Conservation (phyloP, 2,797 vertebrate species). For the Siniperca scherzeri region DNA sequence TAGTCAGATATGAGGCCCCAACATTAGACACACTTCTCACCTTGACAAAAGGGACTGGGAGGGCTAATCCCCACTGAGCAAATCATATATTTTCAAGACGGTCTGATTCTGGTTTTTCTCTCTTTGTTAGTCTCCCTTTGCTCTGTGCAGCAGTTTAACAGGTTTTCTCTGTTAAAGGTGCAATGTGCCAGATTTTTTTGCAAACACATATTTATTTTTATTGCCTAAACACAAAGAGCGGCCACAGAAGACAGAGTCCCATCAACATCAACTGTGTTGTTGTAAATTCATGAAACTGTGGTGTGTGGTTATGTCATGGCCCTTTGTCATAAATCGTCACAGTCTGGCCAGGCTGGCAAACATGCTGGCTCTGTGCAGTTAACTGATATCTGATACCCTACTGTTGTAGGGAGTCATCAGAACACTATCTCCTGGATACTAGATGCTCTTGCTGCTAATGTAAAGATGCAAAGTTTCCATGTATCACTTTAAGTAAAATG, state of each 20-base stretch:
- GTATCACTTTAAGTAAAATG: background rate
- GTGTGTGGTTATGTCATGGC: constrained; percentile 5
- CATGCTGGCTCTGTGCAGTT: background rate
- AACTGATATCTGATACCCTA: background rate
- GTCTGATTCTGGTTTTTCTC: background rate
- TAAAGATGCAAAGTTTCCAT: background rate
- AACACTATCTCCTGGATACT: background rate
- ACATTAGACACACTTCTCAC: constrained; percentile 64
- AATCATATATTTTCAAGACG: constrained; percentile 25
- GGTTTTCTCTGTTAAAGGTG: background rate
- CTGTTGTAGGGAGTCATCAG: background rate
- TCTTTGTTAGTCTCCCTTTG: background rate
- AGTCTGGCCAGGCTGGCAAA: background rate
- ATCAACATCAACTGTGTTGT: background rate
- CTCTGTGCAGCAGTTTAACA: background rate
- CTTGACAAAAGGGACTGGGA: constrained; percentile 43
- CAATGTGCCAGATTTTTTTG: background rate
- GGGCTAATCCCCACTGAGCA: constrained; percentile 8
- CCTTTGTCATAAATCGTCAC: constrained; percentile 7
- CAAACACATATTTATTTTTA: constrained; percentile 1
- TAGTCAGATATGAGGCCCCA: constrained; percentile 9
- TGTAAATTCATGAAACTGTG: constrained; percentile 14
- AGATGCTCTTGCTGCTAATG: background rate
- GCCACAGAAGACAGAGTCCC: background rate
- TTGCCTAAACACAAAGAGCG: background rate